Percentiles rank a stretch among this genome's conserved stretches.
phyloP scores from a whole-genome alignment of 2,888 invertebrate species.

The Alloplasta piceator region DNA sequence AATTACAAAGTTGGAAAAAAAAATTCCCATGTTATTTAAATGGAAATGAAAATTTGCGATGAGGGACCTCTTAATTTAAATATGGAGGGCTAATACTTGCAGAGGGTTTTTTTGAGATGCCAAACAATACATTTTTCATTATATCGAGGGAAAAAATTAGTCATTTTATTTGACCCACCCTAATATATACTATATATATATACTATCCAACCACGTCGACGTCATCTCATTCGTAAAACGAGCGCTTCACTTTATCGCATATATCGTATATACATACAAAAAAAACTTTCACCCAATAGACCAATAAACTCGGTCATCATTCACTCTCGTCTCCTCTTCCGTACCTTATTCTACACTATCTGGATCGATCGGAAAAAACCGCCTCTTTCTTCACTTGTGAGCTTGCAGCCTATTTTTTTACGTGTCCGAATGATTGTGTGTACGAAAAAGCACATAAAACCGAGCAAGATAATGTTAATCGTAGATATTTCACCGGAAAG shows the following conservation, averaged over 20 bases:
- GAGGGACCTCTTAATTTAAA: too few species aligned
- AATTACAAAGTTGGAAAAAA: too few species aligned
- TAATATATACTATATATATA: too few species aligned
- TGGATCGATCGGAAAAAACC: conserved; percentile 31
- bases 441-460: conserved; percentile 16
- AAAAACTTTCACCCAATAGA: conserved; percentile 52
- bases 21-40: too few species aligned
- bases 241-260: conserved; percentile 54
- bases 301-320: conserved; percentile 56
- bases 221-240: conserved; percentile 53
- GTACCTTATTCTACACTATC: conserved; percentile 36
- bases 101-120: too few species aligned
- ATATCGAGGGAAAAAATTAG: too few species aligned
- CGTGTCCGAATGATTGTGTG: conserved; percentile 19
- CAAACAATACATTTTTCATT: too few species aligned
- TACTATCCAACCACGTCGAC: conserved; percentile 43
- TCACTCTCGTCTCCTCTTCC: conserved; percentile 46
- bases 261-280: conserved; percentile 7
- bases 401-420: conserved; percentile 29
- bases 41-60: too few species aligned
- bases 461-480: conserved; percentile 36
- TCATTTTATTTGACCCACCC: too few species aligned
- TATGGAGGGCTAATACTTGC: too few species aligned
- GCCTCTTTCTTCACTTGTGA: conserved; percentile 45
- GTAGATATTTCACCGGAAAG: not conserved